A percentile compares a stretch with the other conserved stretches of the same genome.
Evolutionary conservation across 2,113 vertebrate genomes (phyloP).

Genomic region (Romanogobio albipinnatus): DNA sequence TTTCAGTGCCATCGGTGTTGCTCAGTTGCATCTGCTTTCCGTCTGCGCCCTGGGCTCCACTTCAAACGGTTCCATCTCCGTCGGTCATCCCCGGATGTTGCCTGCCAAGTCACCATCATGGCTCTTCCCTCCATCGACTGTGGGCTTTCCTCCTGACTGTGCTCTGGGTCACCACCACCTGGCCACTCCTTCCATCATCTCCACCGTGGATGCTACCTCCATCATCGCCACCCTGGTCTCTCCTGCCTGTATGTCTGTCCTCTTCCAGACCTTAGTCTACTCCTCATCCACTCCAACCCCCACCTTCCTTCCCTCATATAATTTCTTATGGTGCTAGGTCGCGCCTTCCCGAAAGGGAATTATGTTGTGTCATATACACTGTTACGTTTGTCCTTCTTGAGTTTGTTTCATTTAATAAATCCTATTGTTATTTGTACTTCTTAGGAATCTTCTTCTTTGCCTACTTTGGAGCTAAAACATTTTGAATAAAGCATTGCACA

Average conservation of each 20-base stretch:
- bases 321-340: background rate
- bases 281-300: background rate
- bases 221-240: background rate
- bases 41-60: background rate
- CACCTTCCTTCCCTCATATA: background rate
- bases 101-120: background rate
- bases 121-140: background rate
- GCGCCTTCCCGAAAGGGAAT: background rate
- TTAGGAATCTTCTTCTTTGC: too few species aligned
- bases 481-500: background rate
- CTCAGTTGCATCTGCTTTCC: too few species aligned
- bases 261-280: background rate
- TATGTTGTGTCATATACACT: too few species aligned
- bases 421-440: too few species aligned
- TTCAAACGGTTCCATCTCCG: background rate
- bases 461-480: background rate
- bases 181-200: background rate
- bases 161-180: background rate
- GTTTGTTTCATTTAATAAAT: background rate
- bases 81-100: background rate
- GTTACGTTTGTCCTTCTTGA: too few species aligned
- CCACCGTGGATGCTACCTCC: background rate
- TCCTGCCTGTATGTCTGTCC: background rate
- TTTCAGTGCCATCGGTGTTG: too few species aligned
- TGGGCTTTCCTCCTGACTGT: background rate